Evolutionary conservation across 2,888 invertebrate species (phyloP).

Genomic region (Drosophila mimica): DNA sequence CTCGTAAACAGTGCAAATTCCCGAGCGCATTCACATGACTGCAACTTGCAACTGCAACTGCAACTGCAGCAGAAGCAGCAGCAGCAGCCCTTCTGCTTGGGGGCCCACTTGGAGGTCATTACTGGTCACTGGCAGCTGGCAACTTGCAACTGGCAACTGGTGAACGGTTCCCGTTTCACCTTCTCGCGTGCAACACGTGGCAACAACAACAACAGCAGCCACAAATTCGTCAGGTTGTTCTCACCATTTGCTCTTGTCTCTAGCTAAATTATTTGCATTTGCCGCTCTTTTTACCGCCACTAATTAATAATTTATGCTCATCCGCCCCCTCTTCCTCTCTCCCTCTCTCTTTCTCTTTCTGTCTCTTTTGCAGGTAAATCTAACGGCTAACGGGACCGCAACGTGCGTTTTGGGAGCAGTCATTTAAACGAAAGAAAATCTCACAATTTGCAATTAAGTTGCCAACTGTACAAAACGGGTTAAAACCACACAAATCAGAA

Average conservation of each 20-base stretch:
- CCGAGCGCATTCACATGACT: slow-evolving; percentile 72
- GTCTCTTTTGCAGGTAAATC: slow-evolving; percentile 64
- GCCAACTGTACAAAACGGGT: slow-evolving; percentile 20
- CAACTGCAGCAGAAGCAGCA: slow-evolving; percentile 11
- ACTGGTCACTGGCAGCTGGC: slow-evolving; percentile 68
- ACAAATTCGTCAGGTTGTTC: slow-evolving; percentile 41
- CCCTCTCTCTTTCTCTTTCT: slow-evolving; percentile 8
- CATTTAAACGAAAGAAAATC: slow-evolving; percentile 33
- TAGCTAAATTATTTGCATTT: slow-evolving; percentile 72
- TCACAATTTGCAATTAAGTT: slow-evolving; percentile 39
- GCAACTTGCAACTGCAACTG: slow-evolving; percentile 34
- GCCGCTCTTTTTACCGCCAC: slow-evolving; percentile 32
- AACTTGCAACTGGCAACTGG: slow-evolving; percentile 57
- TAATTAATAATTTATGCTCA: slow-evolving; percentile 75
- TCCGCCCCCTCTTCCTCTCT: slow-evolving; percentile 6
- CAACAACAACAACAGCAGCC: slow-evolving; percentile 17
- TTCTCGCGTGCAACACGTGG: slow-evolving; percentile 72
- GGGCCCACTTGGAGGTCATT: slow-evolving; percentile 61
- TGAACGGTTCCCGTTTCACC: slow-evolving; percentile 52
- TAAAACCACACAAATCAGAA: slow-evolving; percentile 2
- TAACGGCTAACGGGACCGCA: slow-evolving; percentile 56
- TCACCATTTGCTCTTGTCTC: slow-evolving; percentile 55
- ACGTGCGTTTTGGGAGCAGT: slow-evolving; percentile 47
- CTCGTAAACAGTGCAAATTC: slow-evolving; percentile 72
- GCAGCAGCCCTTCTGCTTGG: slow-evolving; percentile 45